Percentiles rank a stretch among this genome's conserved stretches.
These are phyloP conservation scores for Xanthorhoe designata DNA, from an alignment of 2,888 invertebrate genomes.

Conservation along the genomic window DNA sequence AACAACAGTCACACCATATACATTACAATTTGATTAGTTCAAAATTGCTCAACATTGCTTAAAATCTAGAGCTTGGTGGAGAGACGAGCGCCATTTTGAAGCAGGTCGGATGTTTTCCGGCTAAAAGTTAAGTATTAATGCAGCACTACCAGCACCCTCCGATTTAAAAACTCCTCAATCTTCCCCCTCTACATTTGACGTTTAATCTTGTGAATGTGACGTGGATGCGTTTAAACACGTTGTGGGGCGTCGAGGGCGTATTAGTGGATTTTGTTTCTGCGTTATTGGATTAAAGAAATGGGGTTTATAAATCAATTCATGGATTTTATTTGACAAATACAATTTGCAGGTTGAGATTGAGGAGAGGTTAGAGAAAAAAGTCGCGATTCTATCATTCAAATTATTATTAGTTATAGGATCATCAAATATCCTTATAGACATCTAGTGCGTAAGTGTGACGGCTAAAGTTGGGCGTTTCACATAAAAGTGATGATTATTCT, in stretches of 20 bases:
- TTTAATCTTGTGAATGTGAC: conserved; percentile 74
- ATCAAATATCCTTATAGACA: no score
- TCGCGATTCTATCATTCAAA: no score
- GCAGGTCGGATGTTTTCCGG: background rate
- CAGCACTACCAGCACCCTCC: conserved; percentile 50
- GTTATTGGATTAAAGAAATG: conserved; percentile 57
- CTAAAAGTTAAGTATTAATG: background rate
- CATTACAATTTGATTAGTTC: no score
- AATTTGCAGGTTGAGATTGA: conserved; percentile 13
- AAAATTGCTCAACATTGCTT: no score
- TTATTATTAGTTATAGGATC: no score
- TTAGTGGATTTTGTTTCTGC: conserved; percentile 58
- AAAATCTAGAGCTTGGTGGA: no score
- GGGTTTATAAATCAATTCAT: conserved; percentile 46
- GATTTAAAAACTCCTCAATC: conserved; percentile 67
- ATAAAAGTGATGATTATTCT: no score
- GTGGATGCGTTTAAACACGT: conserved; percentile 53
- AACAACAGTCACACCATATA: no score
- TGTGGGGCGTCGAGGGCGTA: conserved; percentile 47
- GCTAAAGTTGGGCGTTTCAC: no score
- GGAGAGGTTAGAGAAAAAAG: background rate
- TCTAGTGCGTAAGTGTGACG: no score
- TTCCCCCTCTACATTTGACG: conserved; percentile 60
- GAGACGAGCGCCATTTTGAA: no score
- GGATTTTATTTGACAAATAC: conserved; percentile 45